Base-by-base conservation (phyloP, 2,888 invertebrate genomes). In the Phytoseiulus persimilis region DNA sequence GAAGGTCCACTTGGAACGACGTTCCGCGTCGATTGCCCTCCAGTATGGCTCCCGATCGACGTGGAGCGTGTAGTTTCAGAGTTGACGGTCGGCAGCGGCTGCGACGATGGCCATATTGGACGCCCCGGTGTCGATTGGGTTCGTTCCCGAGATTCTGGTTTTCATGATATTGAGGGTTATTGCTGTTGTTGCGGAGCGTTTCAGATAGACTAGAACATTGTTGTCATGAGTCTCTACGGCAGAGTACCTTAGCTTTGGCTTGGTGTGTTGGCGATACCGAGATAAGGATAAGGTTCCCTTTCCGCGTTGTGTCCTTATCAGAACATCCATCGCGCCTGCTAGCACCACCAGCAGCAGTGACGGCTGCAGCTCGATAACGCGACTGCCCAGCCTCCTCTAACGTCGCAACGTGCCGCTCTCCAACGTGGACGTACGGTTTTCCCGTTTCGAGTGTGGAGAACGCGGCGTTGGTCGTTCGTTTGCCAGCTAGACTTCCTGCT, bases 371-470 rank as follows among this genome's bases (percentile, higher is more conserved):
- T 65, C 65, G 65, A 65, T 65, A 65, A 65, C 65, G 65, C 65
- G 65, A 23, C 65, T 65, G 65, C 65, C 65, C 28, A 65, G 65
- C 65, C 65, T 65, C 65, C 65, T 65, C 65, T 65, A 65, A 65
- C 65, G 65, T 65, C 65, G 65, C 65, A 65, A 65, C 65, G 65
- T 65, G 65, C 65, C 65, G 65, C 65, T 65, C 65, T 65, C 65
- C 65, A 65, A 65, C 65, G 65, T 65, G 65, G 65, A 65, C 65
- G 65, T 65, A 65, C 65, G 65, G 11, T 65, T 65, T 65, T 65
- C 65, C 65, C 65, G 18, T 28, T 65, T 65, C 18, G 18, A 65
- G 23, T 65, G 65, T 65, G 65, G 65, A 65, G 65, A 65, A 65
- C 65, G 18, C 65, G 65, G 65, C 65, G 65, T 65, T 65, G 65